Evolutionary conservation across 2,113 vertebrate genomes (phyloP).

Genomic region (Bubo scandiacus): DNA sequence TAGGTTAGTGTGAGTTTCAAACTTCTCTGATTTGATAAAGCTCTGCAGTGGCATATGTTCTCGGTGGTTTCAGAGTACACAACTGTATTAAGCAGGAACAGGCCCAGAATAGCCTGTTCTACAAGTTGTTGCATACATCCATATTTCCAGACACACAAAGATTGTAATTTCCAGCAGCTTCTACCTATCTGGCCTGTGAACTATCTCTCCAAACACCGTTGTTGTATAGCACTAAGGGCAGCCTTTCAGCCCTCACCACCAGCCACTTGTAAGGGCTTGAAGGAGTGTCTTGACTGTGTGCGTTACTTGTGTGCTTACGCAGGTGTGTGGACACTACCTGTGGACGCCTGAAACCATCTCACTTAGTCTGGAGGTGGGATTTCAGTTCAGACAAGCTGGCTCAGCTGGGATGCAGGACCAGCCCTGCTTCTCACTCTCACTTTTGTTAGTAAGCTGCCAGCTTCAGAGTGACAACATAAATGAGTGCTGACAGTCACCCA

Average conservation of each 20-base stretch:
- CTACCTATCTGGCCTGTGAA: not conserved
- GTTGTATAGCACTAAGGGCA: not conserved
- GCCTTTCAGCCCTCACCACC: not conserved
- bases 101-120: not conserved
- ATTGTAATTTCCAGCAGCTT: not conserved
- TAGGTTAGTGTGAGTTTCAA: not conserved
- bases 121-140: not conserved
- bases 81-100: not conserved
- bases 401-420: not conserved
- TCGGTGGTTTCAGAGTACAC: not conserved
- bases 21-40: not conserved
- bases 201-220: not conserved
- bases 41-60: not conserved
- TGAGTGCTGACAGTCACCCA: not conserved
- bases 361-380: not conserved
- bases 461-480: not conserved
- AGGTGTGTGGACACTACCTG: not conserved
- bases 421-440: not conserved
- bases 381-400: not conserved
- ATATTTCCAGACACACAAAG: not conserved
- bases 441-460: not conserved
- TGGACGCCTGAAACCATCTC: not conserved
- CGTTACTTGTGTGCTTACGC: not conserved
- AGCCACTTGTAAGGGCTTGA: not conserved
- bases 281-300: not conserved